Evolutionary conservation across 2,113 vertebrate genomes (phyloP).

Genomic region (Falcunculus frontatus): DNA sequence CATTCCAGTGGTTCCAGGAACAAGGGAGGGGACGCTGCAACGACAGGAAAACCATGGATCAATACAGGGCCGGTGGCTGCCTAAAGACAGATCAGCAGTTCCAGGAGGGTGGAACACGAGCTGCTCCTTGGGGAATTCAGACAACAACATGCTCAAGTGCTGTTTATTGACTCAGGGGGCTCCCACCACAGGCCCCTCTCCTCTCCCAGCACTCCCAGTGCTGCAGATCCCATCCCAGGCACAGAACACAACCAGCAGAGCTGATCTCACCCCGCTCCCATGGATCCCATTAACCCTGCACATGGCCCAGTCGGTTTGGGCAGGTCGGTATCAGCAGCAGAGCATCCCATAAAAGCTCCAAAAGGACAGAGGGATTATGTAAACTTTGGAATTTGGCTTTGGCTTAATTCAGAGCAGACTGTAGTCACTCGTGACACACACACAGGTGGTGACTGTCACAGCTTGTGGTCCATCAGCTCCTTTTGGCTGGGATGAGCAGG

Average conservation of each 20-base stretch:
- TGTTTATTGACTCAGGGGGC: not conserved
- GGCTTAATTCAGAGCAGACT: not conserved
- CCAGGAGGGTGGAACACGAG: not conserved
- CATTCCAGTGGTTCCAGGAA: not conserved
- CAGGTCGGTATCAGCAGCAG: not conserved
- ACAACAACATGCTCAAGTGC: not conserved
- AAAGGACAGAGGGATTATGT: not conserved
- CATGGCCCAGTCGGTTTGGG: not conserved
- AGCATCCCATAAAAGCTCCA: not conserved
- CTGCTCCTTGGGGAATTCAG: not conserved
- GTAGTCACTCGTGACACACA: accelerated
- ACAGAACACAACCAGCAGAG: not conserved
- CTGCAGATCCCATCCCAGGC: not conserved
- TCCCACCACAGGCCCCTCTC: not conserved
- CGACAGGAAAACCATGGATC: not conserved
- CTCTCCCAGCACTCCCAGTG: not conserved
- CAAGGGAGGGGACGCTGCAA: not conserved
- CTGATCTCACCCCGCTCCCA: not conserved
- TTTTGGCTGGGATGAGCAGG: not conserved
- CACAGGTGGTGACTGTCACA: not conserved
- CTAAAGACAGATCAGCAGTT: not conserved
- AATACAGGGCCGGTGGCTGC: not conserved
- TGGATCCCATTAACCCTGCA: not conserved
- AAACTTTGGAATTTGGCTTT: not conserved
- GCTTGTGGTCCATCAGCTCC: not conserved